These are phyloP conservation scores for Ormyrus pomaceus DNA, from an alignment of 2,888 invertebrate genomes.

Conservation along the genomic window DNA sequence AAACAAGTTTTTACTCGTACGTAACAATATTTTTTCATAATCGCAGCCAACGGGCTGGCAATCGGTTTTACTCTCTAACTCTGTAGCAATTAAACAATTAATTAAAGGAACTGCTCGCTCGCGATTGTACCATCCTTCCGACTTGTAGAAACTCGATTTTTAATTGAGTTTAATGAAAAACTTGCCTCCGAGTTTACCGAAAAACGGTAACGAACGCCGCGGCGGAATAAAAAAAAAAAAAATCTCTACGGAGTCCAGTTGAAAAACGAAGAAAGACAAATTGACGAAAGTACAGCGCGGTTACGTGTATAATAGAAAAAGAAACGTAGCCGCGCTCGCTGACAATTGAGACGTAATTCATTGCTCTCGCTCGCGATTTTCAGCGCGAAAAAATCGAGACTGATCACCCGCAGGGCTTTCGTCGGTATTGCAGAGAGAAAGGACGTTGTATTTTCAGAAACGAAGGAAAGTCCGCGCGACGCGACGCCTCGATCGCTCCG, in stretches of 20 bases:
- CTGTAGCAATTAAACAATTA: conserved; percentile 33
- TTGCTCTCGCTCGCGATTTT: neutral
- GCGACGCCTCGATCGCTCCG: neutral
- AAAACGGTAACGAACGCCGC: neutral
- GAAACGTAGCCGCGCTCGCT: neutral
- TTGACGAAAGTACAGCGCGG: neutral
- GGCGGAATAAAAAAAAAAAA: neutral
- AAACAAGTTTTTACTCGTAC: conserved; percentile 20
- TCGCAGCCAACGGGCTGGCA: neutral
- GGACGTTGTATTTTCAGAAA: neutral
- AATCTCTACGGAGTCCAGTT: neutral
- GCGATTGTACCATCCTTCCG: too few species aligned
- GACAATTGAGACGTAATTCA: conserved; percentile 52
- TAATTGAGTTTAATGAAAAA: neutral
- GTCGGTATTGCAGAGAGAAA: conserved; percentile 4
- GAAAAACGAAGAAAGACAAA: conserved; percentile 6
- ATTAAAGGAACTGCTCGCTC: conserved; percentile 27
- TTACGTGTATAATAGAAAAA: neutral
- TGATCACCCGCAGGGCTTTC: conserved; percentile 18
- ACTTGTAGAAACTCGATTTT: too few species aligned
- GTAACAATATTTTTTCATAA: conserved; percentile 14
- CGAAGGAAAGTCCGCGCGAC: neutral
- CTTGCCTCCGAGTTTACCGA: neutral
- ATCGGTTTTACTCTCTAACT: neutral
- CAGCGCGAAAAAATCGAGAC: conserved; percentile 19